Evolutionary conservation across 1,140 invertebrate genomes (phyloP).

Genomic region (Drosophila paulistorum): DNA sequence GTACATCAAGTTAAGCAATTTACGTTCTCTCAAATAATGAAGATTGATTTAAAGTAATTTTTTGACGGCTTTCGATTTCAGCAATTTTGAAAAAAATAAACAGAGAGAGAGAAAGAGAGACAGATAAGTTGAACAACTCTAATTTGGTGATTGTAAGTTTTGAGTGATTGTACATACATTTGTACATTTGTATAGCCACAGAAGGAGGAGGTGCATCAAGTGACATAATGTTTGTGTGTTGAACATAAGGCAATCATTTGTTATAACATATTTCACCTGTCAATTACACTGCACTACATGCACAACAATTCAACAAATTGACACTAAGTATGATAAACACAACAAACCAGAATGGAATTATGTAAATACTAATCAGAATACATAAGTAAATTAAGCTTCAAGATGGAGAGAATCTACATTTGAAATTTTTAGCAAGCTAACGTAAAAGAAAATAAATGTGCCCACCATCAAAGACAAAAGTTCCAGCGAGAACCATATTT

Average conservation of each 20-base stretch:
- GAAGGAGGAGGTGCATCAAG: slow-evolving; percentile 29
- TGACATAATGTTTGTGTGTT: slow-evolving; percentile 62
- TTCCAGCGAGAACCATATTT: too few relatives aligned
- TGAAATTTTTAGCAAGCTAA: too few relatives aligned
- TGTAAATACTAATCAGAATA: neutral
- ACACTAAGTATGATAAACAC: neutral
- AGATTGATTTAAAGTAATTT: slow-evolving; percentile 16
- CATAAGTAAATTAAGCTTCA: too few relatives aligned
- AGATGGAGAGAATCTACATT: too few relatives aligned
- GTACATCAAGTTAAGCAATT: slow-evolving; percentile 12
- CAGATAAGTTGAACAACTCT: slow-evolving; percentile 69
- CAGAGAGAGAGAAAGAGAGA: neutral
- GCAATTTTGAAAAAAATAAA: slow-evolving; percentile 39
- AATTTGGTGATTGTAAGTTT: slow-evolving; percentile 49
- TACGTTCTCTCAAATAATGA: slow-evolving; percentile 6
- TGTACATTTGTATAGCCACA: slow-evolving; percentile 7
- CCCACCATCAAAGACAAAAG: too few relatives aligned
- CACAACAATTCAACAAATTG: neutral
- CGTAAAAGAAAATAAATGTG: too few relatives aligned
- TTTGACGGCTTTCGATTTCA: slow-evolving; percentile 36
- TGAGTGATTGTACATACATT: slow-evolving; percentile 53
- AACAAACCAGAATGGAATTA: neutral
- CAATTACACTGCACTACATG: slow-evolving; percentile 17
- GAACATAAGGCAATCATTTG: slow-evolving; percentile 52
- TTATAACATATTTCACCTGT: slow-evolving; percentile 53